phyloP scores from a whole-genome alignment of 2,113 vertebrate genomes.

The Lycocorax pyrrhopterus region DNA sequence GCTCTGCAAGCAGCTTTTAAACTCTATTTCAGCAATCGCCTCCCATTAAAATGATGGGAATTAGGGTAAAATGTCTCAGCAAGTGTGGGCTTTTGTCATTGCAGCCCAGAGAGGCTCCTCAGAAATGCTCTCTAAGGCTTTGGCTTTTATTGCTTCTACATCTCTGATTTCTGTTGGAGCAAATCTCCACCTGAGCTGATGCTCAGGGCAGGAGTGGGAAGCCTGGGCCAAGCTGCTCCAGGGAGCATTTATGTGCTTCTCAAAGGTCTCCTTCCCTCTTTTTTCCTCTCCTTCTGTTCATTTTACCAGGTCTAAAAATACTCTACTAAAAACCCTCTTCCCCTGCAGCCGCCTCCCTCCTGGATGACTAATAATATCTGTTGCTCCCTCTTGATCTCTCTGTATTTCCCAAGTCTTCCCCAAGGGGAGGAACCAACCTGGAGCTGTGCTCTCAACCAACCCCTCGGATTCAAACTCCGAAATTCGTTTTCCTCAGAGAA shows the following conservation, averaged over 20 bases:
- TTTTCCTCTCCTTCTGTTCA: not conserved
- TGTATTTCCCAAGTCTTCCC: constrained; percentile 21
- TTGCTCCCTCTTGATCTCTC: constrained; percentile 26
- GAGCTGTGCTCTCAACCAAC: not conserved
- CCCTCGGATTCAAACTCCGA: not conserved
- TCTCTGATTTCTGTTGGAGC: not conserved
- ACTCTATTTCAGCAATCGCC: not conserved
- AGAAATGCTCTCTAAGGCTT: not conserved
- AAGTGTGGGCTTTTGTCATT: not conserved
- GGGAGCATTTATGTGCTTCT: not conserved
- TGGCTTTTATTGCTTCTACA: not conserved
- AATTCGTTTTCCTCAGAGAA: not conserved
- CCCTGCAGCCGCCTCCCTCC: constrained; percentile 31
- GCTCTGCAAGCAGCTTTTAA: not conserved
- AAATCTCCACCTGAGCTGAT: not conserved
- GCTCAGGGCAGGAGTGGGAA: not conserved
- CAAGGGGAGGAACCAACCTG: not conserved
- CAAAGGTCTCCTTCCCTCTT: not conserved
- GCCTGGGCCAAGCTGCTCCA: not conserved
- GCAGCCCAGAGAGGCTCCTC: not conserved
- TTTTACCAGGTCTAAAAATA: constrained; percentile 57
- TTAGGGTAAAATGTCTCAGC: not conserved
- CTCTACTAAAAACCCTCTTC: constrained; percentile 4
- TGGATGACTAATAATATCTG: constrained; percentile 49
- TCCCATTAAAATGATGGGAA: not conserved